Conservation (phyloP, 2,113 vertebrate species). For the Coptodon bakossiorum region DNA sequence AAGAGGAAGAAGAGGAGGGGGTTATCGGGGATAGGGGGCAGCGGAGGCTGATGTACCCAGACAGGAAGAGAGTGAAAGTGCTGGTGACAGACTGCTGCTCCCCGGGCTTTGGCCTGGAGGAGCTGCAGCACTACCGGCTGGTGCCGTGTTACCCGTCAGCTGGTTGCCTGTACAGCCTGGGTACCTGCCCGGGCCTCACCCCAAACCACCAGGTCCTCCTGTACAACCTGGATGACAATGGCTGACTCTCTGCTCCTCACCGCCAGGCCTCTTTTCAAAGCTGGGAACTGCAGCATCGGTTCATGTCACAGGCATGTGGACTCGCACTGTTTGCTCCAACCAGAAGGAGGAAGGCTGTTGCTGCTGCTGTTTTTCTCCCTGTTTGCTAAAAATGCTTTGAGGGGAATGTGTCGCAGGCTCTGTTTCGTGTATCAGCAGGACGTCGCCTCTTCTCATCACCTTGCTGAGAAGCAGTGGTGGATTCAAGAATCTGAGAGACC, state of each 20-base stretch:
- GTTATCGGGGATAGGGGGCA: conserved; percentile 40
- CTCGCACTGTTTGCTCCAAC: background rate
- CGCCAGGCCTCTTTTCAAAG: background rate
- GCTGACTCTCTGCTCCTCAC: conserved; percentile 46
- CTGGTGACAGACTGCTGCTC: conserved; percentile 89
- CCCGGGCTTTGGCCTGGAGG: conserved; percentile 80
- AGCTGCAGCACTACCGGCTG: conserved; percentile 84
- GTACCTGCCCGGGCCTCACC: conserved; percentile 75
- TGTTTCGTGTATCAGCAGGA: background rate
- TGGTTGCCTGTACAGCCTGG: conserved; percentile 81
- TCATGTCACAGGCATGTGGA: background rate
- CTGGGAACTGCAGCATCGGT: background rate
- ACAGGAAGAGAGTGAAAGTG: conserved; percentile 90
- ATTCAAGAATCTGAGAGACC: background rate
- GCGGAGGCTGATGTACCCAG: conserved; percentile 61
- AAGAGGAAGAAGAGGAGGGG: conserved; percentile 59
- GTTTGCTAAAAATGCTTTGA: background rate
- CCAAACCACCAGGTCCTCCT: conserved; percentile 84
- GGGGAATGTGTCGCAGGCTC: background rate
- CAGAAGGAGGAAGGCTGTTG: background rate
- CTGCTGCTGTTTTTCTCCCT: background rate
- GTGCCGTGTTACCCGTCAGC: conserved; percentile 82
- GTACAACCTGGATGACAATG: conserved; percentile 86
- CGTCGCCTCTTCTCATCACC: background rate
- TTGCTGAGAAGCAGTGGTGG: background rate